Base-by-base conservation (phyloP, 2,888 invertebrate species). In the Caenorhabditis doughertyi region DNA sequence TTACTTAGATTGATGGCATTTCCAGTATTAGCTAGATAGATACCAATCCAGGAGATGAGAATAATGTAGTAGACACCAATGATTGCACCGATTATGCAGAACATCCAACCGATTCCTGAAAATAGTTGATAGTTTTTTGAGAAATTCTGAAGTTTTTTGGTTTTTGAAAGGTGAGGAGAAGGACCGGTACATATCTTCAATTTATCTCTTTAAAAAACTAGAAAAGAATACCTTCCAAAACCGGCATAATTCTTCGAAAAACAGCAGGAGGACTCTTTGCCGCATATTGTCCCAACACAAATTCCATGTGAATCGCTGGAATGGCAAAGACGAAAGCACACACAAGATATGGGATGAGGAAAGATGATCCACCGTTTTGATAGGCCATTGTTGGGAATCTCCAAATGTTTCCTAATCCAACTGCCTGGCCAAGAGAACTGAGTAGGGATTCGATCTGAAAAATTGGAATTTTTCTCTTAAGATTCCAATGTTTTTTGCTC, bases 11-110 rank as follows among this genome's bases (percentile, higher is more conserved):
- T 27, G 16, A 29, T 25, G 2, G 62, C 56, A 29, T 79, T 55
- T 0, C 55, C 76, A 8, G 32, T 47, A 47, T 79, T 72, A 21
- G 53, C 11, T 32, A 87, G 35, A 77, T 90, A 90, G 27, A 90
- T 53, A 13, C 81, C 70, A 23, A 84, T 77, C 90, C 89, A 90
- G 4, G 87, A 85, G 44, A 90, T 86, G 62, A 90, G 86, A 29
- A 89, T 86, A 62, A 87, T 89, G 85, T 90, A 90, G 82, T 88
- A 90, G 64, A 90, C 71, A 2, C 84, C 83, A n/a, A 88, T 79
- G 27, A 67, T 94, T 93, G 97, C 96, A 87, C 97, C 97, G 92
- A 97, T 95, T 92, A 97, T 95, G 85, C 97, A 96, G 92, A 96
- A 96, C 81, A 96, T 96, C 89, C 97, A 94, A 80, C 97, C 97